A percentile compares a stretch with the other conserved stretches of the same genome.
These are phyloP conservation scores for Indri indri DNA, from an alignment of 2,113 vertebrate genomes.

Conservation along the genomic window DNA sequence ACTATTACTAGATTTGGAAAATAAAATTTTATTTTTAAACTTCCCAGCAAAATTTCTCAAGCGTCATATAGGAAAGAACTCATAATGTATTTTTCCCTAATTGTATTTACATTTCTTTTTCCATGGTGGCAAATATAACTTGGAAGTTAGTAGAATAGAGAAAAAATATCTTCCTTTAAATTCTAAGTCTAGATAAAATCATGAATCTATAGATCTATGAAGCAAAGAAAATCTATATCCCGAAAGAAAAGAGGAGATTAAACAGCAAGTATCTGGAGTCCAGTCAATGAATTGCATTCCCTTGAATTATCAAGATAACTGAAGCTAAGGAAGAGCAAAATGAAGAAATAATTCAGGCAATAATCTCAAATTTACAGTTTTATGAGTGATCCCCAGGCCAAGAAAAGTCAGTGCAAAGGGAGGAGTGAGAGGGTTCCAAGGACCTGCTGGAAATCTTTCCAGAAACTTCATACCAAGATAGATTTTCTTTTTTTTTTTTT, in stretches of 20 bases:
- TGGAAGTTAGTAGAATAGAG: background rate
- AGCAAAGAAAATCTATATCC: background rate
- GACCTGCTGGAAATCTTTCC: background rate
- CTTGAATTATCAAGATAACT: background rate
- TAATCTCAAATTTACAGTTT: background rate
- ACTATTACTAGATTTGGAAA: background rate
- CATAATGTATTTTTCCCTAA: background rate
- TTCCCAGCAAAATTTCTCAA: constrained; percentile 13
- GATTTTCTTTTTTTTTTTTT: background rate
- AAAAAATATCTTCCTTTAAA: constrained; percentile 6
- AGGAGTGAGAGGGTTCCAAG: background rate
- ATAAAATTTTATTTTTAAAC: constrained; percentile 15
- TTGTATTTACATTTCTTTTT: background rate
- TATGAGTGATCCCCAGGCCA: background rate
- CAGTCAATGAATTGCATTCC: background rate
- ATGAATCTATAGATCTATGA: background rate
- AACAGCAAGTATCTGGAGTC: background rate
- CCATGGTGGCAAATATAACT: background rate
- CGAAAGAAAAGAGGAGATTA: background rate
- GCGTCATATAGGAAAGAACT: background rate
- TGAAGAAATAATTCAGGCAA: background rate
- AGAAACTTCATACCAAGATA: background rate
- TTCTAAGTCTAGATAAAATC: background rate
- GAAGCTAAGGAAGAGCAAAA: background rate
- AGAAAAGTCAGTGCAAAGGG: background rate